Percentiles rank a stretch among this genome's conserved stretches.
Conservation (phyloP, 2,113 vertebrate genomes). For the Glaucidium brasilianum region DNA sequence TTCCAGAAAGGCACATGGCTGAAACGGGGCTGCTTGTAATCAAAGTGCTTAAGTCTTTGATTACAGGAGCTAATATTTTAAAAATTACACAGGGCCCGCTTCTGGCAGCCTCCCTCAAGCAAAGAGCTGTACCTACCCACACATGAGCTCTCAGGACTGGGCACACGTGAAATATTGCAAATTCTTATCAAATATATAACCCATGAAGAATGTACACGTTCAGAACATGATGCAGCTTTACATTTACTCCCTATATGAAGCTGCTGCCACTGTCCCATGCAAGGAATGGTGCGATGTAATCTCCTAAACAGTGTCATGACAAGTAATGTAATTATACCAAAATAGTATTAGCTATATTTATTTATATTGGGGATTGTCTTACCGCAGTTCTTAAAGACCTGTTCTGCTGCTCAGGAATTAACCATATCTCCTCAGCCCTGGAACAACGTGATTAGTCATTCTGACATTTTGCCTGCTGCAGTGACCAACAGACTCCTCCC, state of each 20-base stretch:
- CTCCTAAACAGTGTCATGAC: neutral
- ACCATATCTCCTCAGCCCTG: neutral
- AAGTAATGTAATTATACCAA: neutral
- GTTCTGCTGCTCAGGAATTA: constrained; percentile 4
- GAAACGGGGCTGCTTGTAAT: neutral
- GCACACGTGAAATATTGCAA: neutral
- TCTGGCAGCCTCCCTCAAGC: neutral
- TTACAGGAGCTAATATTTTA: neutral
- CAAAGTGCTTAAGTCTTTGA: neutral
- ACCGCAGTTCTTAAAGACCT: neutral
- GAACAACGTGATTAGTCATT: neutral
- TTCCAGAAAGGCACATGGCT: neutral
- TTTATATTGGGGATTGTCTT: neutral
- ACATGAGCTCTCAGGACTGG: neutral
- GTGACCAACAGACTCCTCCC: constrained; percentile 3
- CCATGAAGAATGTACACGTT: fast-evolving
- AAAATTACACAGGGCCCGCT: neutral
- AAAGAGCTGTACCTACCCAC: neutral
- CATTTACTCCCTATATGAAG: neutral
- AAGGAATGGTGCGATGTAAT: neutral
- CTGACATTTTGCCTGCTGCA: neutral
- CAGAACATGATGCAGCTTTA: neutral
- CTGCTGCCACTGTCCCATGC: neutral
- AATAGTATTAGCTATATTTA: neutral
- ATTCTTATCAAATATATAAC: neutral